Percentiles rank a stretch among this genome's conserved stretches.
These are phyloP conservation scores for Sciaenops ocellatus DNA, from an alignment of 2,797 vertebrate species.

Conservation along the genomic window DNA sequence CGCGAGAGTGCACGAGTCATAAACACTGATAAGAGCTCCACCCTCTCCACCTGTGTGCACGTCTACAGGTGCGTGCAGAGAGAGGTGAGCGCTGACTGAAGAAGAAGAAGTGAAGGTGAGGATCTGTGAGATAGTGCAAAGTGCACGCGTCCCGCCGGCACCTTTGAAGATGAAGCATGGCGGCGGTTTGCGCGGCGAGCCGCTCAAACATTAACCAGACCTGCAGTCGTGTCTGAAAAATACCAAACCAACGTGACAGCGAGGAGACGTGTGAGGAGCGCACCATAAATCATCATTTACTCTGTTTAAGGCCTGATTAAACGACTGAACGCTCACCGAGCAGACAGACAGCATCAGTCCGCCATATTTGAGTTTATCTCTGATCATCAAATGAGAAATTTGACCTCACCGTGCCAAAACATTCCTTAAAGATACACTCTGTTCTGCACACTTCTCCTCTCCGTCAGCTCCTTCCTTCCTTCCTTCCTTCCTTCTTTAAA, in stretches of 20 bases:
- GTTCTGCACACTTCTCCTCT: too few relatives aligned
- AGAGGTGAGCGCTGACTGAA: constrained; percentile 18
- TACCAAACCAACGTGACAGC: constrained; percentile 32
- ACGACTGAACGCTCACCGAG: too few relatives aligned
- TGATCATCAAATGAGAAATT: background rate
- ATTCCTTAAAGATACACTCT: too few relatives aligned
- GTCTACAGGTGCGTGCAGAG: constrained; percentile 10
- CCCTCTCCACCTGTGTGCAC: constrained; percentile 55
- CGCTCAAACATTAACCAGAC: constrained; percentile 90
- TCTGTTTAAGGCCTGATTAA: too few relatives aligned
- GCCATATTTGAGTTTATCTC: background rate
- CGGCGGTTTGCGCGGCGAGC: constrained; percentile 71
- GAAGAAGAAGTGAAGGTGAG: constrained; percentile 36
- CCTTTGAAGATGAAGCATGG: constrained; percentile 90
- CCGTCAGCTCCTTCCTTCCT: too few relatives aligned
- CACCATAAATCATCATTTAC: too few relatives aligned
- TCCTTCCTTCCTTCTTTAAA: too few relatives aligned
- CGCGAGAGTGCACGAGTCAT: constrained; percentile 46
- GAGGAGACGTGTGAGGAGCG: constrained; percentile 23
- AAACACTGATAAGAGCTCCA: constrained; percentile 79
- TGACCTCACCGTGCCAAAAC: background rate
- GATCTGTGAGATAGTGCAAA: constrained; percentile 68
- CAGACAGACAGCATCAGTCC: background rate
- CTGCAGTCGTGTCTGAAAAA: constrained; percentile 64
- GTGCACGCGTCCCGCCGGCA: constrained; percentile 67